Conservation (phyloP, 2,797 vertebrate genomes). For the Taenioides sp. region DNA sequence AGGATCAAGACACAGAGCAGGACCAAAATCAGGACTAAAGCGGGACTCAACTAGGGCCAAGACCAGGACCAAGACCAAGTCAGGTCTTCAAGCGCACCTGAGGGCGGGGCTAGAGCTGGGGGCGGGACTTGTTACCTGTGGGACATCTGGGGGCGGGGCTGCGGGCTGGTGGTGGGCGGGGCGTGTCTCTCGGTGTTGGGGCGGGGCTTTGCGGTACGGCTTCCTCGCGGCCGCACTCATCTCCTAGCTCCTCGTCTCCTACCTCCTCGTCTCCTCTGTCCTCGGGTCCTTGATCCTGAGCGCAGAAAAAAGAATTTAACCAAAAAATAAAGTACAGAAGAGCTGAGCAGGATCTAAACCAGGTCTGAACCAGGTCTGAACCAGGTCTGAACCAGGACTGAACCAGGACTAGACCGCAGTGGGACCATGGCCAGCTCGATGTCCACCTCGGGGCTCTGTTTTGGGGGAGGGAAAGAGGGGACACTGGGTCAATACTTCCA, state of each 20-base stretch:
- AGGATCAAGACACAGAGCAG: too few relatives aligned
- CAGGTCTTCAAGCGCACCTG: too few relatives aligned
- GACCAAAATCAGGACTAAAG: too few relatives aligned
- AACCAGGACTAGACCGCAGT: not conserved
- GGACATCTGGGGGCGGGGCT: constrained; percentile 63
- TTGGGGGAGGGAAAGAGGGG: not conserved
- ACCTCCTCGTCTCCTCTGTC: constrained; percentile 7
- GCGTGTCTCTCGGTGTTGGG: constrained; percentile 91
- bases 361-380: too few relatives aligned
- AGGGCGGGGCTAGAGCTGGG: not conserved
- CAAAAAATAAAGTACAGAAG: not conserved
- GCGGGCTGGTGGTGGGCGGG: constrained; percentile 72
- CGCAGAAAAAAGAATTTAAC: not conserved
- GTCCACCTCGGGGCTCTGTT: too few relatives aligned
- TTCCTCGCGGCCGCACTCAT: constrained; percentile 86
- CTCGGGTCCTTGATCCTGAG: not conserved
- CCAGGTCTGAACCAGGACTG: not conserved
- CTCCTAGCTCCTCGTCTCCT: constrained; percentile 16
- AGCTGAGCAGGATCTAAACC: too few relatives aligned
- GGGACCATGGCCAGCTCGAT: too few relatives aligned
- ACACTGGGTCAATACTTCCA: not conserved
- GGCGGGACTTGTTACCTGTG: constrained; percentile 77
- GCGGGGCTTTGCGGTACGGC: constrained; percentile 96
- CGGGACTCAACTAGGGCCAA: not conserved
- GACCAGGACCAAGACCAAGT: too few relatives aligned